Evolutionary conservation across 1,140 invertebrate species (phyloP).

Genomic region (Dendrolimus punctatus): DNA sequence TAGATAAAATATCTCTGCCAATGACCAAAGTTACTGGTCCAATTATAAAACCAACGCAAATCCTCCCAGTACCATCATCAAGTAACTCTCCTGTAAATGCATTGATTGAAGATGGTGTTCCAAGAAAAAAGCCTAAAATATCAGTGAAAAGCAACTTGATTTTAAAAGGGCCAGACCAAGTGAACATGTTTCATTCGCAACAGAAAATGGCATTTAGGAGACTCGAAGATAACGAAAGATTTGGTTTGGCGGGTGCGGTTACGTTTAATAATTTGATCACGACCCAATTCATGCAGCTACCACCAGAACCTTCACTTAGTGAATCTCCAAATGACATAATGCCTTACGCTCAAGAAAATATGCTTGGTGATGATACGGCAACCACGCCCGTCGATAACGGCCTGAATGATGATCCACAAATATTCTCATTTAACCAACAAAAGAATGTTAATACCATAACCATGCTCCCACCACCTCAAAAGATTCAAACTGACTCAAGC

Average conservation of each 20-base stretch:
- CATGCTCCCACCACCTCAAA: slow-evolving; percentile 40
- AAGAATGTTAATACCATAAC: slow-evolving; percentile 50
- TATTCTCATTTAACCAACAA: slow-evolving; percentile 58
- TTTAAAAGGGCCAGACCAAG: slow-evolving; percentile 63
- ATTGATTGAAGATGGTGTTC: slow-evolving; percentile 41
- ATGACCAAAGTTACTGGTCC: slow-evolving; percentile 52
- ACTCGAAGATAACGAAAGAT: slow-evolving; percentile 57
- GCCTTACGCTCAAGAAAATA: slow-evolving; percentile 43
- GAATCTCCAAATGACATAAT: slow-evolving; percentile 50
- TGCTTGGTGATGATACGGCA: slow-evolving; percentile 30
- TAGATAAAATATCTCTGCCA: slow-evolving; percentile 49
- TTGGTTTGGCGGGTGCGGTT: slow-evolving; percentile 44
- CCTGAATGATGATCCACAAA: slow-evolving; percentile 44
- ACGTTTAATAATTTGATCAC: slow-evolving; percentile 63
- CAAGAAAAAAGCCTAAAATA: slow-evolving; percentile 68
- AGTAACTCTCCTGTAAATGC: slow-evolving; percentile 56
- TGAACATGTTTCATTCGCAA: slow-evolving; percentile 64
- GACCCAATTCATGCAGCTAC: slow-evolving; percentile 61
- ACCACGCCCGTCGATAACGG: slow-evolving; percentile 43
- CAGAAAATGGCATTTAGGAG: slow-evolving; percentile 62
- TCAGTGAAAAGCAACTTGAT: slow-evolving; percentile 69
- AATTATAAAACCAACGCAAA: slow-evolving; percentile 60
- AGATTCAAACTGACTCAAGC: slow-evolving; percentile 54
- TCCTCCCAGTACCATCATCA: slow-evolving; percentile 51
- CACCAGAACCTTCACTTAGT: slow-evolving; percentile 40